Conservation (phyloP, 2,888 invertebrate species). For the Xestia c-nigrum region DNA sequence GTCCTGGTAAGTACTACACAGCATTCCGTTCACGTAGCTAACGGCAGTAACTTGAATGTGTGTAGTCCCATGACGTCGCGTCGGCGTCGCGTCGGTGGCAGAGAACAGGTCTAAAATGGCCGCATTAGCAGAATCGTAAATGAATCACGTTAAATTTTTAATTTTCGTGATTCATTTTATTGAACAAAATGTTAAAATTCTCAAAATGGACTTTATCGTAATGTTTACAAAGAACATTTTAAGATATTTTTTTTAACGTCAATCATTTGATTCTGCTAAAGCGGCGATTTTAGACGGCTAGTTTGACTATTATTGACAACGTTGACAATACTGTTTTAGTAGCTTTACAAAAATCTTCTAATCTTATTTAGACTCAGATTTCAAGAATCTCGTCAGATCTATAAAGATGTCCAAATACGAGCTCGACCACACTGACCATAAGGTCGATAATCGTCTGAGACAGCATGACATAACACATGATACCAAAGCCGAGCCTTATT, state of each 20-base stretch:
- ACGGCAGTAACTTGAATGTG: background rate
- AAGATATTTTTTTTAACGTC: too few relatives aligned
- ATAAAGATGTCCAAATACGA: background rate
- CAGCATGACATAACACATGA: background rate
- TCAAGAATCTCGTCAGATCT: slow-evolving; percentile 7
- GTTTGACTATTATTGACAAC: background rate
- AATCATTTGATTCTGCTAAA: too few relatives aligned
- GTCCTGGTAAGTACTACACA: too few relatives aligned
- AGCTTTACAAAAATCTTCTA: slow-evolving; percentile 4
- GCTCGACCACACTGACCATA: background rate
- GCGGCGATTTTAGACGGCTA: too few relatives aligned
- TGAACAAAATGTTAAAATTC: too few relatives aligned
- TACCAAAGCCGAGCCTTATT: slow-evolving; percentile 9
- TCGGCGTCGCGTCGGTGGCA: background rate
- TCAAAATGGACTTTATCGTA: too few relatives aligned
- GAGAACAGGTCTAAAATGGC: background rate
- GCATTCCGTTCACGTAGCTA: too few relatives aligned
- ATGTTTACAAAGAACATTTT: too few relatives aligned
- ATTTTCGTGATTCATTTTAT: too few relatives aligned
- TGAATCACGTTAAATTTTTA: too few relatives aligned
- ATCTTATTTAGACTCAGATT: background rate
- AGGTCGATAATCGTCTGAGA: background rate
- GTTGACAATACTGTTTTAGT: slow-evolving; percentile 11
- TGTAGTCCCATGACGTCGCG: background rate
- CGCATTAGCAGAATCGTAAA: too few relatives aligned